These are phyloP conservation scores for Lycaon pictus DNA, from an alignment of 2,113 vertebrate genomes.

Conservation along the genomic window DNA sequence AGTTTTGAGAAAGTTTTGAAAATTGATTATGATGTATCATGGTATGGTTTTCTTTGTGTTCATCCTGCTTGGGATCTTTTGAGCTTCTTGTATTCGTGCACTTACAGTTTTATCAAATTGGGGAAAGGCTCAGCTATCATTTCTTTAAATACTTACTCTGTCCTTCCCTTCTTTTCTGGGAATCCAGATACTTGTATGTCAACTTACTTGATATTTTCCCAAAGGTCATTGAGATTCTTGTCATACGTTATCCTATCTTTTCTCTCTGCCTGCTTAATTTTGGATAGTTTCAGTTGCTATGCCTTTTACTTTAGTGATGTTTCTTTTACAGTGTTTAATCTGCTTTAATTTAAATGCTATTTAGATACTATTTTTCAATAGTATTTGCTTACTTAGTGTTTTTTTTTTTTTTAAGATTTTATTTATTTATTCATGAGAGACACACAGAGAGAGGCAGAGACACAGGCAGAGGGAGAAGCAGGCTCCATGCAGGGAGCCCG, in stretches of 20 bases:
- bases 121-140: background rate
- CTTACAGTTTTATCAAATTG: background rate
- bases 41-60: conserved; percentile 2
- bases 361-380: background rate
- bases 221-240: background rate
- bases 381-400: background rate
- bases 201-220: background rate
- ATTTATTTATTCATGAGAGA: too few relatives aligned
- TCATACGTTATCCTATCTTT: background rate
- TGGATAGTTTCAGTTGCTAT: background rate
- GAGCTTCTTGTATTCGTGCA: background rate
- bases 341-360: background rate
- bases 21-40: background rate
- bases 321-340: background rate
- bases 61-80: background rate
- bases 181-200: background rate
- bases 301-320: background rate
- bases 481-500: too few relatives aligned
- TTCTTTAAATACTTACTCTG: background rate
- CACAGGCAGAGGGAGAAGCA: too few relatives aligned
- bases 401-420: background rate
- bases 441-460: too few relatives aligned
- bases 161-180: background rate
- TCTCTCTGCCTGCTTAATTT: background rate
- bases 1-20: background rate